phyloP scores from a whole-genome alignment of 2,888 invertebrate genomes.

The Dendrolimus pini region DNA sequence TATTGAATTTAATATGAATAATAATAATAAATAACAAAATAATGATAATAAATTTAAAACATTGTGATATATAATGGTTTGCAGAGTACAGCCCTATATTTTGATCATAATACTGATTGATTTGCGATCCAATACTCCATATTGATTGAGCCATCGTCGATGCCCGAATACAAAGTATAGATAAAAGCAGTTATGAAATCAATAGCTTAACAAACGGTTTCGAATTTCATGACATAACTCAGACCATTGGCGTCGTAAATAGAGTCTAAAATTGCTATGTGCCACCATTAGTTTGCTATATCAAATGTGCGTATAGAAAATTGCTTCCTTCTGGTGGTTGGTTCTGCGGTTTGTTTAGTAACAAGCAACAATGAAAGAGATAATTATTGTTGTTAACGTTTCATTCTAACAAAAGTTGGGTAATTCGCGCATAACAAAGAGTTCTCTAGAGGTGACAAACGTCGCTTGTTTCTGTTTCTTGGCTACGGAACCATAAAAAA shows the following conservation, averaged over 20 bases:
- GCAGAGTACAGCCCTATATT: background rate
- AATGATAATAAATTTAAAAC: no score
- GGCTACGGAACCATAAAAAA: no score
- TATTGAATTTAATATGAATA: no score
- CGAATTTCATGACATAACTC: slow-evolving; percentile 36
- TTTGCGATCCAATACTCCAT: slow-evolving; percentile 26
- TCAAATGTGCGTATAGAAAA: background rate
- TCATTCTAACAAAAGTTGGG: no score
- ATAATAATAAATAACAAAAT: no score
- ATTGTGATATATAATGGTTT: no score
- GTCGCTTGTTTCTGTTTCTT: no score
- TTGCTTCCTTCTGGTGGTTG: slow-evolving; percentile 1
- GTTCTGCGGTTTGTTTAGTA: slow-evolving; percentile 2
- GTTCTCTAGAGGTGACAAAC: no score
- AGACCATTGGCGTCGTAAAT: slow-evolving; percentile 20
- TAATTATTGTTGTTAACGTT: background rate
- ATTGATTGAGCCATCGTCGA: slow-evolving; percentile 12
- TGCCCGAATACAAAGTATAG: slow-evolving; percentile 38
- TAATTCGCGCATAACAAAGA: no score
- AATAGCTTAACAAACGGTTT: slow-evolving; percentile 23
- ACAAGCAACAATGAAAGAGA: slow-evolving; percentile 1
- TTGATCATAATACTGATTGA: slow-evolving; percentile 20
- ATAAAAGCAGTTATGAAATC: slow-evolving; percentile 44
- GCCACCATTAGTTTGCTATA: slow-evolving; percentile 1
- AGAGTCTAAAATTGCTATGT: slow-evolving; percentile 9